Base-by-base conservation (phyloP, 1,140 invertebrate species). In the Riptortus pedestris region DNA sequence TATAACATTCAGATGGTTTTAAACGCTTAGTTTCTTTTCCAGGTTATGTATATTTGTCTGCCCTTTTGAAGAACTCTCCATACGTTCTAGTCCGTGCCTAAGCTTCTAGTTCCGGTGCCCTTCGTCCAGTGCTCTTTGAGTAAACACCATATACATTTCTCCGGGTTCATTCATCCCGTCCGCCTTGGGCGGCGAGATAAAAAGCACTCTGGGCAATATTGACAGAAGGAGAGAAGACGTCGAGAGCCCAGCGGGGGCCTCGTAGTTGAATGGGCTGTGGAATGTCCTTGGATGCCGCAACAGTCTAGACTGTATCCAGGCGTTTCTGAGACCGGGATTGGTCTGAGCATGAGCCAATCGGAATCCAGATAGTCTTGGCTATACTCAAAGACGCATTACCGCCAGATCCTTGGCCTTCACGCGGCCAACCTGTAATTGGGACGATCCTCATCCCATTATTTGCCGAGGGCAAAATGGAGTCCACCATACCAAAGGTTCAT, bases 361-460 rank as follows among this genome's bases (percentile, higher is more conserved):
- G 20, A 18, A 9, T 55, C 24, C 9, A 26, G 20, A 55, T 16
- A 12, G 51, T 47, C 45, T 47, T 22, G 45, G 45, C 18, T 47
- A n/a, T 22, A 22, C 45, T 22, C 22, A 47, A 22, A 47, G 22
- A 47, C 45, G 45, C 45, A 47, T 47, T 47, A 47, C 45, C 45
- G 16, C n/a, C 45, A 22, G 18, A 47, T 47, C 45, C 45, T 47
- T n/a, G 45, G 45, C 45, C 45, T 47, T 47, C n/a, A 47, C 18
- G 45, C n/a, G n/a, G n/a, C n/a, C n/a, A 38, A 38, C 31, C 31
- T 38, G 51, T 55, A 55, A 55, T 55, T 55, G 51, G 51, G 51
- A 24, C 51, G 51, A 7, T 11, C 31, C 14, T 7, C 14, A 7
- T 38, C 5, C 31, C 31, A 38, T 38, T 38, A 38, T 38, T 38